phyloP scores from a whole-genome alignment of 2,888 invertebrate species.

The Perizoma flavofasciatum region DNA sequence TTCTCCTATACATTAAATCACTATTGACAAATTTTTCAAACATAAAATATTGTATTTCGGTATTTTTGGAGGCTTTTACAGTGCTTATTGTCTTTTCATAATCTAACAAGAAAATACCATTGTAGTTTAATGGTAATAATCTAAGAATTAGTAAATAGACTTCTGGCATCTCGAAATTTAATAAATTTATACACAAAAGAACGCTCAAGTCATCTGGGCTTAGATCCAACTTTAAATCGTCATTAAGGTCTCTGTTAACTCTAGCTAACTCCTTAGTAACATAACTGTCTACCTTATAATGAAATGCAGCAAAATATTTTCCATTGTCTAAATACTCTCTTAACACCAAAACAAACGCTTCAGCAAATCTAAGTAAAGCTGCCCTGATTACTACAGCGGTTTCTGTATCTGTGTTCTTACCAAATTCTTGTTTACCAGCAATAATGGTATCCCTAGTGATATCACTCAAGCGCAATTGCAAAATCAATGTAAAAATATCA shows the following conservation, averaged over 20 bases:
- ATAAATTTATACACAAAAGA: constrained; percentile 10
- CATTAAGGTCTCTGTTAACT: neutral
- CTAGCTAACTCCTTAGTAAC: constrained; percentile 2
- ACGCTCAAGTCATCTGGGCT: constrained; percentile 2
- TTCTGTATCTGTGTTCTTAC: constrained; percentile 1
- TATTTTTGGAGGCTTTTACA: constrained; percentile 18
- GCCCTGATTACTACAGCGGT: constrained; percentile 3
- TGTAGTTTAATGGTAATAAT: constrained; percentile 24
- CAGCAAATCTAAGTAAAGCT: constrained; percentile 11
- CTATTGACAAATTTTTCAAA: constrained; percentile 28
- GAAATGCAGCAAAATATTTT: constrained; percentile 22
- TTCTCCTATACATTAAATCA: constrained; percentile 21
- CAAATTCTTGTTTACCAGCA: constrained; percentile 1
- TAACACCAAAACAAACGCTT: constrained; percentile 18
- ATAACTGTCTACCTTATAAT: constrained; percentile 8
- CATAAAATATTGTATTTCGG: constrained; percentile 24
- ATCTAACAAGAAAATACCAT: constrained; percentile 1
- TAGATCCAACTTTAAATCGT: neutral
- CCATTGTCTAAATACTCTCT: constrained; percentile 15
- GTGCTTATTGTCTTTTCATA: constrained; percentile 17
- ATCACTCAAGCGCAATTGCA: constrained; percentile 18
- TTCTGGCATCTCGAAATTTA: constrained; percentile 21
- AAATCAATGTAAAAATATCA: constrained; percentile 20
- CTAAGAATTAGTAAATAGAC: constrained; percentile 19
- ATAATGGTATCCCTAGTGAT: constrained; percentile 19